Evolutionary conservation across 2,113 vertebrate genomes (phyloP), one percentile per base, ranked within the genome.

Genomic region (Chrysemys picta): DNA sequence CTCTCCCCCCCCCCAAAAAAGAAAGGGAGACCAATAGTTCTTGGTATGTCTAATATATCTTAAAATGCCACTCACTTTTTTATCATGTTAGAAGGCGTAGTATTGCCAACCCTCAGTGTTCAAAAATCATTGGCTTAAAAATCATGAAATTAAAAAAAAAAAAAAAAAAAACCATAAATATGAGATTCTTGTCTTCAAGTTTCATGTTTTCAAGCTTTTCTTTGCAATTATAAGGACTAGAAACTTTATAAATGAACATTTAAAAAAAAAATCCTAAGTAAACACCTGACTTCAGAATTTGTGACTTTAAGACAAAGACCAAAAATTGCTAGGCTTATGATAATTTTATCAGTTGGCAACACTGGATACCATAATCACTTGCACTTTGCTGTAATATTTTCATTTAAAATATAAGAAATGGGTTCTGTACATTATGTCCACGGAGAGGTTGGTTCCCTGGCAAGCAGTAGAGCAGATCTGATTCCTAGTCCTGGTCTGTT

Each of bases 61-160:
- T 80, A 56, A 72, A 72, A 45, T 42, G 10, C 10, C 38, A 76
- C 38, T 76, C 4, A 17, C n/a, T 25, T 65, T 86, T 83, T 31
- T 1, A 8, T 4, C 10, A 0, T 80, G 0, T 0, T 4, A 10
- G 1, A 54, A 0, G 1, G 5, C 2, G 1, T 82, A 11, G n/a
- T 24, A 42, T 75, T 83, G 22, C 35, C 35, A 0, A 1, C 5
- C 29, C 21, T 45, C 2, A 19, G 21, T 10, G 1, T 24, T 76
- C 45, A 84, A 56, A 10, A 82, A 88, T 6, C 50, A 31, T 27
- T 10, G 85, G 11, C 10, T 1, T 13, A 35, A 8, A 76, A 3
- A 17, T 17, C 3, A 49, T 5, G 47, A 11, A 80, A 5, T 42
- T 50, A 4, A 50, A 13, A 50, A 50, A 50, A 50, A 49, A 49